Evolutionary conservation across 2,888 invertebrate genomes (phyloP).

Genomic region (Gortyna flavago): DNA sequence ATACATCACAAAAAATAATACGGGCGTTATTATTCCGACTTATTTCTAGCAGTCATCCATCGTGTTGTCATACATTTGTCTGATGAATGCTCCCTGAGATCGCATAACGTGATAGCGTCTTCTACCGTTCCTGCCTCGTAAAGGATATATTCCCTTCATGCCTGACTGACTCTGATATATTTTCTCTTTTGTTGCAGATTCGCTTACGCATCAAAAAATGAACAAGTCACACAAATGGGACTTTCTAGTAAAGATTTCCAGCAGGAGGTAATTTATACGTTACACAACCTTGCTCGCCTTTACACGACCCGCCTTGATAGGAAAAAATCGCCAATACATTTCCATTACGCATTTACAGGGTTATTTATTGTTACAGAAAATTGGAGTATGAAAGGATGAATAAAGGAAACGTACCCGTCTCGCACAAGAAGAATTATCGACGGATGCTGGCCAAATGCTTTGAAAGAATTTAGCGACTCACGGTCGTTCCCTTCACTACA

Average conservation of each 20-base stretch:
- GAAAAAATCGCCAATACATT: conserved; percentile 54
- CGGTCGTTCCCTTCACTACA: conserved; percentile 68
- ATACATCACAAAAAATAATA: conserved; percentile 22
- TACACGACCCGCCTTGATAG: conserved; percentile 8
- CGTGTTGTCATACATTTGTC: conserved; percentile 28
- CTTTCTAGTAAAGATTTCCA: conserved; percentile 76
- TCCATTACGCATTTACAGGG: conserved; percentile 64
- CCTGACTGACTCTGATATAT: conserved; percentile 65
- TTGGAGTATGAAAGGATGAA: conserved; percentile 77
- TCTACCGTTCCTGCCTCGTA: conserved; percentile 37
- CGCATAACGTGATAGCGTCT: conserved; percentile 37
- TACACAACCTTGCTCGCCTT: conserved; percentile 16
- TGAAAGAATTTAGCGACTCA: conserved; percentile 67
- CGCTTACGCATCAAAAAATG: conserved; percentile 77
- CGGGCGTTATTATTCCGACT: conserved; percentile 16
- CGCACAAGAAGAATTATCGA: conserved; percentile 72
- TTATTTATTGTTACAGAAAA: conserved; percentile 82
- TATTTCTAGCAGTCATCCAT: conserved; percentile 24
- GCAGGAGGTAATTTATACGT: conserved; percentile 75
- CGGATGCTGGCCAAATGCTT: conserved; percentile 67
- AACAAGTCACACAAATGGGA: conserved; percentile 80
- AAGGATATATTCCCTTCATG: conserved; percentile 63
- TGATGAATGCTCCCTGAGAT: conserved; percentile 48
- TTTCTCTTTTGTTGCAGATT: conserved; percentile 83
- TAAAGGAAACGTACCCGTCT: conserved; percentile 70